Percentiles rank a stretch among this genome's conserved stretches.
phyloP scores from a whole-genome alignment of 2,888 invertebrate species.

The Dexiosoma caninum region DNA sequence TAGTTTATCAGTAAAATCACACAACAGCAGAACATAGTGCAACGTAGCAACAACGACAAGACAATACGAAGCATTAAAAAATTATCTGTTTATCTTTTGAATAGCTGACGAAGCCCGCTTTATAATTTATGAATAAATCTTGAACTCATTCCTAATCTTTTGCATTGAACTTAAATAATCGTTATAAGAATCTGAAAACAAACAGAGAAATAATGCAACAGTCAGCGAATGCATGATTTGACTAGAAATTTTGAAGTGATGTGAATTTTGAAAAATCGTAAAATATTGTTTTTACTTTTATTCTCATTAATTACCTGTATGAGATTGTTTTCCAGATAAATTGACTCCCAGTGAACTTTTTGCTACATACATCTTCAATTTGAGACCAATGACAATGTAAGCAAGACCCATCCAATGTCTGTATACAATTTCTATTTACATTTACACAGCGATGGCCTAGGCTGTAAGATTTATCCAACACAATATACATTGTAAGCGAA shows the following conservation, averaged over 20 bases:
- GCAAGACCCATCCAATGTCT: too few relatives aligned
- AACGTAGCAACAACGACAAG: background rate
- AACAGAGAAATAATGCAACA: background rate
- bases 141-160: slow-evolving; percentile 56
- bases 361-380: too few relatives aligned
- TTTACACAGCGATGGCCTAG: too few relatives aligned
- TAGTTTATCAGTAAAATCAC: slow-evolving; percentile 29
- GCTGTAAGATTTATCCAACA: too few relatives aligned
- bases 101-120: slow-evolving; percentile 34
- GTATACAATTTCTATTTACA: too few relatives aligned
- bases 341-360: too few relatives aligned
- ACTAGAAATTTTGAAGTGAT: background rate
- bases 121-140: slow-evolving; percentile 54
- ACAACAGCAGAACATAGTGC: background rate
- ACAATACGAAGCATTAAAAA: slow-evolving; percentile 24
- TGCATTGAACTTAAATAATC: slow-evolving; percentile 50
- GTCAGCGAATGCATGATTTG: slow-evolving; percentile 17
- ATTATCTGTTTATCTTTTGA: slow-evolving; percentile 31
- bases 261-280: background rate
- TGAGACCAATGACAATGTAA: too few relatives aligned
- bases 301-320: background rate
- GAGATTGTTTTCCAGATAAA: background rate
- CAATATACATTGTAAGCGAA: too few relatives aligned
- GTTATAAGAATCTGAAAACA: background rate
- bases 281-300: too few relatives aligned